Percentiles rank a stretch among this genome's conserved stretches.
Conservation (phyloP, 2,888 invertebrate genomes). For the Tricholauxania praeusta region DNA sequence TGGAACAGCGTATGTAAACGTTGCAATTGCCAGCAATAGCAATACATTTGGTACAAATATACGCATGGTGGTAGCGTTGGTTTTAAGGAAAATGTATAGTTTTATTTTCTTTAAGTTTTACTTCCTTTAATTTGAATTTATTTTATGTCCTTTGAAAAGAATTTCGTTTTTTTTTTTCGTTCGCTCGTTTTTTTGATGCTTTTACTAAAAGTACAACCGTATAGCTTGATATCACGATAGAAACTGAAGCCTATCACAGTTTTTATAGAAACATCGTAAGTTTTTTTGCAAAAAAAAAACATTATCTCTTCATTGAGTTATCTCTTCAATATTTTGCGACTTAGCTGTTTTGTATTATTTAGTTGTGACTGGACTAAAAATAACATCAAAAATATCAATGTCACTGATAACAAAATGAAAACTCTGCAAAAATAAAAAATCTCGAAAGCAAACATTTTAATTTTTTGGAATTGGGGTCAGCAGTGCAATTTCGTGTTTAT, state of each 20-base stretch:
- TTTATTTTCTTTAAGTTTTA: neutral
- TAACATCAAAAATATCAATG: no score
- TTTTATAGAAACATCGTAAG: neutral
- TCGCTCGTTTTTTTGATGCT: neutral
- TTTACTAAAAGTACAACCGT: neutral
- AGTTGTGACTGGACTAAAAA: constrained; percentile 1
- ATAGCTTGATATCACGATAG: constrained; percentile 20
- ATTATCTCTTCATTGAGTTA: constrained; percentile 24
- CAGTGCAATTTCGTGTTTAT: no score
- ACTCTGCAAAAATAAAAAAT: no score
- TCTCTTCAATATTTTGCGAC: constrained; percentile 30
- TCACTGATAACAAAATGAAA: no score
- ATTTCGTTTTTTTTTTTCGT: neutral
- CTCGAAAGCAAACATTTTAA: no score
- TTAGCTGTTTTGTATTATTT: constrained; percentile 11
- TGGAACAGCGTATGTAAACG: neutral
- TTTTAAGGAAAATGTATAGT: neutral
- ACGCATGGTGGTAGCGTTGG: constrained; percentile 18
- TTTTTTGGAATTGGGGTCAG: no score
- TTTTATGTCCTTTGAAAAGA: neutral
- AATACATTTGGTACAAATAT: constrained; percentile 5
- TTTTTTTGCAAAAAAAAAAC: neutral
- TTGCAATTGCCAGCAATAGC: constrained; percentile 17
- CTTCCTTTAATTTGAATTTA: neutral
- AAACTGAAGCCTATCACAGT: constrained; percentile 18